Conservation (phyloP, 2,113 vertebrate species). For the Trogon surrucura region DNA sequence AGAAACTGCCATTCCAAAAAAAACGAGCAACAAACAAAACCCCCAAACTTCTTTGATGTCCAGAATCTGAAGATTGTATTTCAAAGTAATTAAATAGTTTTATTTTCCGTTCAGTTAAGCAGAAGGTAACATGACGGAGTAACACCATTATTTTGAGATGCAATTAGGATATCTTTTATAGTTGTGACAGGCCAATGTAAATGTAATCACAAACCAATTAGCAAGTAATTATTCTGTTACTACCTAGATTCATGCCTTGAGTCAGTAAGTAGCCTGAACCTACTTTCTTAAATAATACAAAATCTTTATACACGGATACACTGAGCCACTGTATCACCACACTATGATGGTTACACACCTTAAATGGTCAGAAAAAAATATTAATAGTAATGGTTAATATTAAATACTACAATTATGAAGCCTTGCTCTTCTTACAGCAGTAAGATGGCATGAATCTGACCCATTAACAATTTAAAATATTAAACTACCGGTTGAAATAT, state of each 20-base stretch:
- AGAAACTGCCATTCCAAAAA: neutral
- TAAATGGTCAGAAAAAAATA: neutral
- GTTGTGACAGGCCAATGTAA: conserved; percentile 67
- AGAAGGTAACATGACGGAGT: neutral
- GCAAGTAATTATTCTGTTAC: conserved; percentile 62
- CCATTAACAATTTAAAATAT: neutral
- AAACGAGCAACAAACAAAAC: too few relatives aligned
- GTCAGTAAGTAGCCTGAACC: conserved; percentile 32
- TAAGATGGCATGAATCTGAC: neutral
- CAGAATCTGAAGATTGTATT: neutral
- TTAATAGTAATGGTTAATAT: neutral
- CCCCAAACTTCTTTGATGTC: neutral
- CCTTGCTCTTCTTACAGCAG: neutral
- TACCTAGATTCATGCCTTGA: conserved; percentile 38
- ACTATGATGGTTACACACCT: neutral
- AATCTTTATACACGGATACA: neutral
- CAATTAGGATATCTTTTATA: conserved; percentile 53
- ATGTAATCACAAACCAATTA: conserved; percentile 75
- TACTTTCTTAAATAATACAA: conserved; percentile 42
- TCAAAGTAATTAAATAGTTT: conserved; percentile 21
- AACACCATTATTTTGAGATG: conserved; percentile 29
- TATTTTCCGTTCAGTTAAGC: conserved; percentile 29
- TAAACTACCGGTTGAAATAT: neutral
- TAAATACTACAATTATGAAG: neutral
- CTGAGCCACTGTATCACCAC: neutral